Base-by-base conservation (phyloP, 2,797 vertebrate genomes). In the Potorous gilbertii region DNA sequence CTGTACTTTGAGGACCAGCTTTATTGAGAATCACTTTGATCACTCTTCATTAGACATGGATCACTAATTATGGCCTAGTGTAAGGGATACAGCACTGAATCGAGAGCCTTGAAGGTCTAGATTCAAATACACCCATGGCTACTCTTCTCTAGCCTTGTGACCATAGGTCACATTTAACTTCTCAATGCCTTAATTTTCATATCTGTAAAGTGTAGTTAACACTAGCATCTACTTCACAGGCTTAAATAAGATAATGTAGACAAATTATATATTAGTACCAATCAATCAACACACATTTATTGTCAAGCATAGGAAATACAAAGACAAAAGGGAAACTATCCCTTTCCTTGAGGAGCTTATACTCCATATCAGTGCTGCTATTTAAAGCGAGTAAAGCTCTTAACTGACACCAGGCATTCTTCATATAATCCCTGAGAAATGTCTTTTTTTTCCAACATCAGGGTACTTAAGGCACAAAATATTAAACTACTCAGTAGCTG, bases 381-480 rank as follows among this genome's bases (percentile, higher is more conserved):
- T 81, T 81, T 40, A 81, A 81, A 81, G n/a, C 29, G n/a, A 91
- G 24, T 62, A 96, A 95, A 96, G 34, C 27, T 55, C 14, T 57
- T 27, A n/a, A 54, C 54, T 21, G 18, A 28, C 29, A 90, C 54
- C 0, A 40, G 28, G 0, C 90, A 55, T 14, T 54, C 93, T 40
- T 93, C 56, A 13, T 1, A 13, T 34, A 94, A 34, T 18, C 27
- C 11, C 13, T n/a, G 87, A 87, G 59, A 74, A 1, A 31, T 12
- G 40, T 16, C 34, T 28, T 34, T 62, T 18, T 18, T 28, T n/a
- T 91, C 62, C 54, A 55, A 54, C 13, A 50, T 55, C 54, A 52
- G 55, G 16, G 54, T 54, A 95, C 54, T 9, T 5, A 54, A 92
- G 56, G 1, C n/a, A 62, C 21, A 89, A 31, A 89, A 34, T 10